phyloP scores from a whole-genome alignment of 1,140 invertebrate species.

The Apis laboriosa region DNA sequence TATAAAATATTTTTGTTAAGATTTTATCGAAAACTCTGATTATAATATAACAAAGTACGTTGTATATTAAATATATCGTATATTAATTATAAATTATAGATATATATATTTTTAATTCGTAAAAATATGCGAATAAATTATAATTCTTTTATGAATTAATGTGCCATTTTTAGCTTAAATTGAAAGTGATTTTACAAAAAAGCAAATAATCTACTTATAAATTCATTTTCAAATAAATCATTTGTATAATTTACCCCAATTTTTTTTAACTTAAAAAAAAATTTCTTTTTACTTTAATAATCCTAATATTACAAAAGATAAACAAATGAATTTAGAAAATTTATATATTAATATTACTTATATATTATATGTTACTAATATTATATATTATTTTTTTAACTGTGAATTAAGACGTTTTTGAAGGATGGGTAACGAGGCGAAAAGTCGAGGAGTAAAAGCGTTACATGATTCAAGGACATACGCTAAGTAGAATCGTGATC shows the following conservation, averaged over 20 bases:
- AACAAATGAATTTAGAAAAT: too few relatives aligned
- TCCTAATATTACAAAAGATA: too few relatives aligned
- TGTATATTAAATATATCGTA: too few relatives aligned
- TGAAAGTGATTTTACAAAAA: constrained; percentile 67
- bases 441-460: constrained; percentile 74
- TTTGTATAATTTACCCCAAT: constrained; percentile 8
- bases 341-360: too few relatives aligned
- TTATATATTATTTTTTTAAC: background rate
- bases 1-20: background rate
- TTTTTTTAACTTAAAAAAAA: background rate
- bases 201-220: constrained; percentile 66
- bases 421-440: constrained; percentile 60
- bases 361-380: too few relatives aligned
- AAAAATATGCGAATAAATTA: constrained; percentile 25
- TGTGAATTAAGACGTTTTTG: constrained; percentile 6
- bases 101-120: background rate
- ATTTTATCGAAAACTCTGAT: background rate
- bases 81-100: background rate
- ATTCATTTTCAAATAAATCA: constrained; percentile 64
- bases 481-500: constrained; percentile 69
- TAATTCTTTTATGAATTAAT: constrained; percentile 49
- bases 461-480: constrained; percentile 75
- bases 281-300: too few relatives aligned
- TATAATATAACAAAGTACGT: background rate
- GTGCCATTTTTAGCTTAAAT: constrained; percentile 64